Conservation (phyloP, 2,113 vertebrate genomes). For the Nannospalax galili region DNA sequence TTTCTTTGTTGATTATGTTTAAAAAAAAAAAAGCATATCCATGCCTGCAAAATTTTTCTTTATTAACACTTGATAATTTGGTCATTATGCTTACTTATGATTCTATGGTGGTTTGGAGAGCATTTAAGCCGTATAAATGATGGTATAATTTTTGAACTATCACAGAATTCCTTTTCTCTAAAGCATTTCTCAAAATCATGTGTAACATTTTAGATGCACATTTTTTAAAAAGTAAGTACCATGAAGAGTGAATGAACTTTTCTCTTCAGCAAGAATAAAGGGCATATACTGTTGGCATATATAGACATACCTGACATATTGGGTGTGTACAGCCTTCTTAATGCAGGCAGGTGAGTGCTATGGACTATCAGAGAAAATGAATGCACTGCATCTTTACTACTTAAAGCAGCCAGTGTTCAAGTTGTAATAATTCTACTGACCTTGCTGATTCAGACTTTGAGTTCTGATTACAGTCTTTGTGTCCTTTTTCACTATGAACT, state of each 20-base stretch:
- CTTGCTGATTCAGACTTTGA: neutral
- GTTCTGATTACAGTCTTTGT: neutral
- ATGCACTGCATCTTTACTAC: neutral
- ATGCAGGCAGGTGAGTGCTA: neutral
- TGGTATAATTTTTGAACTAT: neutral
- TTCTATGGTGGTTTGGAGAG: neutral
- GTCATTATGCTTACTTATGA: neutral
- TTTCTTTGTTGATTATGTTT: neutral
- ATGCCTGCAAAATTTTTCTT: neutral
- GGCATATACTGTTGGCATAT: neutral
- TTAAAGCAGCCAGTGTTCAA: neutral
- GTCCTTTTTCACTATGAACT: neutral
- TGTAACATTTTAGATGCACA: neutral
- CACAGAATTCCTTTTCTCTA: neutral
- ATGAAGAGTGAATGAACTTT: neutral
- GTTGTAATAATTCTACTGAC: neutral
- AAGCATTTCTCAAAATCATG: neutral
- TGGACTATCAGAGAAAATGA: neutral
- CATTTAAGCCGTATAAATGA: neutral
- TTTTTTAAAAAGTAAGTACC: neutral
- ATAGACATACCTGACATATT: neutral
- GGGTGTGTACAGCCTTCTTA: neutral
- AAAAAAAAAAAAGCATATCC: rapidly evolving
- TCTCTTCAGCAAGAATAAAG: neutral
- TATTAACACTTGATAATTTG: neutral